Percentiles rank a stretch among this genome's conserved stretches.
Evolutionary conservation across 2,888 invertebrate genomes (phyloP).

Genomic region (Epinotia demarniana): DNA sequence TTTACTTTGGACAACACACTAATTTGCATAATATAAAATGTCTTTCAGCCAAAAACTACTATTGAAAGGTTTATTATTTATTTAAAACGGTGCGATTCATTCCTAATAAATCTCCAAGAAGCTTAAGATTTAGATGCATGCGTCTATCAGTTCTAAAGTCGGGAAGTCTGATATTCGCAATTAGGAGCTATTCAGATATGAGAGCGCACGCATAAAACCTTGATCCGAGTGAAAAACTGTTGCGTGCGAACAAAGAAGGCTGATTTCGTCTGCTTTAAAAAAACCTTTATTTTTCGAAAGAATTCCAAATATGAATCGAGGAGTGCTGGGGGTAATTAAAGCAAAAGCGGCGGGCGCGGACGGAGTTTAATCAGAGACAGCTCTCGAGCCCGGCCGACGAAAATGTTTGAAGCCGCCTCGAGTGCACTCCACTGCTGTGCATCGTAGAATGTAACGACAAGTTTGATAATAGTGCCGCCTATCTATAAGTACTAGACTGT

Average conservation of each 20-base stretch:
- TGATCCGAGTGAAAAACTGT: slow-evolving; percentile 7
- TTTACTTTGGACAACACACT: slow-evolving; percentile 11
- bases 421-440: slow-evolving; percentile 49
- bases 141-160: neutral
- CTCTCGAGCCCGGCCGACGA: slow-evolving; percentile 63
- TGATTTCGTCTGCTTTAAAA: slow-evolving; percentile 41
- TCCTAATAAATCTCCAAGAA: neutral
- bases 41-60: neutral
- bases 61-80: neutral
- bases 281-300: slow-evolving; percentile 16
- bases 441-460: slow-evolving; percentile 34
- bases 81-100: too few relatives aligned
- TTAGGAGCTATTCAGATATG: slow-evolving; percentile 18
- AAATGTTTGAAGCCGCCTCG: slow-evolving; percentile 69
- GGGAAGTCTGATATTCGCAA: slow-evolving; percentile 14
- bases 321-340: slow-evolving; percentile 31
- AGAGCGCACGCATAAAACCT: slow-evolving; percentile 8
- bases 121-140: neutral
- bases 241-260: slow-evolving; percentile 61
- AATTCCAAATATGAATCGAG: slow-evolving; percentile 32
- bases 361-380: slow-evolving; percentile 73
- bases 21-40: slow-evolving; percentile 18
- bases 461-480: slow-evolving; percentile 27
- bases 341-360: slow-evolving; percentile 52
- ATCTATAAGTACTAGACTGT: slow-evolving; percentile 13